phyloP scores from a whole-genome alignment of 53 echinoderm and acorn worm species.

The Luidia sarsii region DNA sequence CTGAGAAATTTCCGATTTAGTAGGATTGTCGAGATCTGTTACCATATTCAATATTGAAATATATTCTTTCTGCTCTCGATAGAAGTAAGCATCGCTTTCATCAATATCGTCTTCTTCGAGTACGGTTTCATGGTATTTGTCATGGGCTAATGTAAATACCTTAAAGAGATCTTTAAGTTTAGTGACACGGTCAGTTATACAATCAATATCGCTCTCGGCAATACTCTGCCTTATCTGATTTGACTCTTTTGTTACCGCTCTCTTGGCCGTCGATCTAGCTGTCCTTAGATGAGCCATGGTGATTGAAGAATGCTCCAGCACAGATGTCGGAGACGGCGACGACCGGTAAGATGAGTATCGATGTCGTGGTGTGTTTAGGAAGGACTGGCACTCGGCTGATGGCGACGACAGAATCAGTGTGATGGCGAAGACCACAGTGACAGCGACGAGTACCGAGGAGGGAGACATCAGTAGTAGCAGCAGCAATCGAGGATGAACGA shows the following conservation, averaged over 20 bases:
- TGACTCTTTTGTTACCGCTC: constrained; percentile 1
- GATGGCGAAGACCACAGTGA: too few species aligned
- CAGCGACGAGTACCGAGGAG: too few species aligned
- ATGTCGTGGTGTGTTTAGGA: too few species aligned
- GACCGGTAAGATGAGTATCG: too few species aligned
- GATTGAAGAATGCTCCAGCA: too few species aligned
- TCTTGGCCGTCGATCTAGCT: too few species aligned
- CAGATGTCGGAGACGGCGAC: too few species aligned
- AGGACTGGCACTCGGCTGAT: too few species aligned
- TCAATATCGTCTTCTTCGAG: too few species aligned
- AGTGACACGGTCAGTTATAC: constrained; percentile 11
- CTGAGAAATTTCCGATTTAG: constrained; percentile 16
- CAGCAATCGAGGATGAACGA: too few species aligned
- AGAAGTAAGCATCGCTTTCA: constrained; percentile 32
- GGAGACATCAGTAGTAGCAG: too few species aligned
- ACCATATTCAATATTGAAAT: not conserved
- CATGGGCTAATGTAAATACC: constrained; percentile 12
- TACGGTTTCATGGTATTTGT: constrained; percentile 20
- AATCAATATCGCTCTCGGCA: constrained; percentile 2
- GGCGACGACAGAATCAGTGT: too few species aligned
- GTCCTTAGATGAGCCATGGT: constrained; percentile 9
- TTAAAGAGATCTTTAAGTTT: constrained; percentile 13
- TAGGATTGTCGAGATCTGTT: not conserved
- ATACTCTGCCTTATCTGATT: constrained; percentile 31
- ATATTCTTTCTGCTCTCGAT: not conserved